Evolutionary conservation across 2,888 invertebrate species (phyloP).

Genomic region (Imbricaverruca yamaguchii): DNA sequence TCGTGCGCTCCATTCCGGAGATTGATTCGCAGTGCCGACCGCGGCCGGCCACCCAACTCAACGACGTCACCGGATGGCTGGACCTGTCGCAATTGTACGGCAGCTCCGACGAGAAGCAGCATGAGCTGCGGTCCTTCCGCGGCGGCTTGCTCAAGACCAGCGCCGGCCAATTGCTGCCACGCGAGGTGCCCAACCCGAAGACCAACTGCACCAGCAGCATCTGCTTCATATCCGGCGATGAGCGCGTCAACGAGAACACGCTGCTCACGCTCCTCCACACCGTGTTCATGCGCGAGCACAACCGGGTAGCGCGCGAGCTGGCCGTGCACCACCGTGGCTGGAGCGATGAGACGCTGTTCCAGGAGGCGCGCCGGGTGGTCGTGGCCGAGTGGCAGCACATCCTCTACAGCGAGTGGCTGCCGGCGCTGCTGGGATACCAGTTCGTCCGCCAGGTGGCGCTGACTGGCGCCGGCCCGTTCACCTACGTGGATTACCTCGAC

Average conservation of each 20-base stretch:
- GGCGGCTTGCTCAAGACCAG: not conserved
- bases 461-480: not conserved
- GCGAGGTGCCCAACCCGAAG: not conserved
- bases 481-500: not conserved
- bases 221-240: slow-evolving; percentile 7
- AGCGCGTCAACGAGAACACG: slow-evolving; percentile 17
- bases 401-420: slow-evolving; percentile 69
- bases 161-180: slow-evolving; percentile 1
- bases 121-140: not conserved
- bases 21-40: not conserved
- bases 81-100: slow-evolving; percentile 14
- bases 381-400: slow-evolving; percentile 70
- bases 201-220: not conserved
- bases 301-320: slow-evolving; percentile 53
- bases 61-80: not conserved
- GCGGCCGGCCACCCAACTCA: slow-evolving; percentile 9
- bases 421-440: slow-evolving; percentile 57
- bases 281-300: slow-evolving; percentile 68
- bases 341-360: slow-evolving; percentile 61
- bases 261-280: slow-evolving; percentile 47
- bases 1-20: slow-evolving; percentile 25
- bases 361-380: slow-evolving; percentile 62
- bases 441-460: not conserved
- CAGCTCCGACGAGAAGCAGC: not conserved
- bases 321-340: slow-evolving; percentile 41